phyloP scores from a whole-genome alignment of 2,888 invertebrate species.

The Tridacna crocea region DNA sequence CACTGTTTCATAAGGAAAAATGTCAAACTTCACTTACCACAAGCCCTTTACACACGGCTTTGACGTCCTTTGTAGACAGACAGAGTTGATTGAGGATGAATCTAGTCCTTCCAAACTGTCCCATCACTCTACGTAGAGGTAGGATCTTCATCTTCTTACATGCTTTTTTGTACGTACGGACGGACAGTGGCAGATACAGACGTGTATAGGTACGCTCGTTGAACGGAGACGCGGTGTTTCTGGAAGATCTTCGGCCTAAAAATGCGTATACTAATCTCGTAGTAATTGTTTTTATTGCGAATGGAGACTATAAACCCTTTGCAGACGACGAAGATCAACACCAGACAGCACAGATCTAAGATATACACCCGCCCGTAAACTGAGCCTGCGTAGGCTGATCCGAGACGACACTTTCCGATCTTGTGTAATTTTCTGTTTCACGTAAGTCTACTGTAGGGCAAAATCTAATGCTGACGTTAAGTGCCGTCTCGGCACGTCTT shows the following conservation, averaged over 20 bases:
- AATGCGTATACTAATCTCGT: neutral
- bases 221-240: slow-evolving; percentile 9
- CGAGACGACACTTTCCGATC: too few relatives aligned
- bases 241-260: slow-evolving; percentile 4
- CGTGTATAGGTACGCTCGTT: slow-evolving; percentile 15
- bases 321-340: too few relatives aligned
- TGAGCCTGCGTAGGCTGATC: too few relatives aligned
- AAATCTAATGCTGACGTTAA: too few relatives aligned
- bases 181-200: slow-evolving; percentile 20
- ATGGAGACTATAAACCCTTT: too few relatives aligned
- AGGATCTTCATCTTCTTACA: slow-evolving; percentile 61
- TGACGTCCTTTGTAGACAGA: slow-evolving; percentile 62
- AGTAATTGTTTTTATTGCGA: too few relatives aligned
- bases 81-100: slow-evolving; percentile 66
- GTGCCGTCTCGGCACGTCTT: too few relatives aligned
- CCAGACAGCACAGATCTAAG: too few relatives aligned
- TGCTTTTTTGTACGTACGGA: slow-evolving; percentile 53
- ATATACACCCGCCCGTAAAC: too few relatives aligned
- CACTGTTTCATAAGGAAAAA: too few relatives aligned
- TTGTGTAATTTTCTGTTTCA: too few relatives aligned
- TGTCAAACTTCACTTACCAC: slow-evolving; percentile 47
- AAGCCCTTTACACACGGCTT: slow-evolving; percentile 67
- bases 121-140: slow-evolving; percentile 62
- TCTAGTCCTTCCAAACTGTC: slow-evolving; percentile 62
- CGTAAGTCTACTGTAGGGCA: too few relatives aligned